A percentile compares a stretch with the other conserved stretches of the same genome.
These are phyloP conservation scores for Pelecanus crispus DNA, from an alignment of 2,113 vertebrate genomes.

Conservation along the genomic window DNA sequence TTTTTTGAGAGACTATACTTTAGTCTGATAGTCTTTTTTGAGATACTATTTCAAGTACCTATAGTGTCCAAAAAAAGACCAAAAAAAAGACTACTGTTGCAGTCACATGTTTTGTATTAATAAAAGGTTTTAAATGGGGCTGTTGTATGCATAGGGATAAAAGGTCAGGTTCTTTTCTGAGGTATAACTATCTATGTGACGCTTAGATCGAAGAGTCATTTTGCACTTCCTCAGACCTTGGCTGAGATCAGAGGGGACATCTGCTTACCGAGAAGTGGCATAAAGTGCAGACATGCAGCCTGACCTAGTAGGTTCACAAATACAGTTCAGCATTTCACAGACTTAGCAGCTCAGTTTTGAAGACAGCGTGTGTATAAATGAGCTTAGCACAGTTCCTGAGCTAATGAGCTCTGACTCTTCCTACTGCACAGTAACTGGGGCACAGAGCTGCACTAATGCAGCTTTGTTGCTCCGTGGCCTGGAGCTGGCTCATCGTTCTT, in stretches of 20 bases:
- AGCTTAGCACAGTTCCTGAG: conserved; percentile 30
- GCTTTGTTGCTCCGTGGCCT: not conserved
- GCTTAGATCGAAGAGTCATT: not conserved
- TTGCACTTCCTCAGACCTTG: not conserved
- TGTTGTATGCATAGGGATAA: not conserved
- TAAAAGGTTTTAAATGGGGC: not conserved
- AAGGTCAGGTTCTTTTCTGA: not conserved
- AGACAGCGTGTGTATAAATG: not conserved
- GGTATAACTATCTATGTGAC: not conserved
- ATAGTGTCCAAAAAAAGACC: not conserved
- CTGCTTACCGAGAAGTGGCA: not conserved
- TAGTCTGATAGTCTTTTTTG: not conserved
- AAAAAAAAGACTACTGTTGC: not conserved
- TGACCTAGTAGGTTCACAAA: not conserved
- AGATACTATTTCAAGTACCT: not conserved
- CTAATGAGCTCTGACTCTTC: conserved; percentile 47
- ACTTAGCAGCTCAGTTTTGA: conserved; percentile 14
- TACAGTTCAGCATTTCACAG: not conserved
- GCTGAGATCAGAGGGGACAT: not conserved
- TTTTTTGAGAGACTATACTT: not conserved
- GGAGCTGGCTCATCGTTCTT: not conserved
- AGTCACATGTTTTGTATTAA: not conserved
- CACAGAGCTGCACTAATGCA: conserved; percentile 19
- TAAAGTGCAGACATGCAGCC: not conserved
- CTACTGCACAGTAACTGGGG: not conserved